Conservation (phyloP, 2,113 vertebrate species). For the Salvelinus fontinalis region DNA sequence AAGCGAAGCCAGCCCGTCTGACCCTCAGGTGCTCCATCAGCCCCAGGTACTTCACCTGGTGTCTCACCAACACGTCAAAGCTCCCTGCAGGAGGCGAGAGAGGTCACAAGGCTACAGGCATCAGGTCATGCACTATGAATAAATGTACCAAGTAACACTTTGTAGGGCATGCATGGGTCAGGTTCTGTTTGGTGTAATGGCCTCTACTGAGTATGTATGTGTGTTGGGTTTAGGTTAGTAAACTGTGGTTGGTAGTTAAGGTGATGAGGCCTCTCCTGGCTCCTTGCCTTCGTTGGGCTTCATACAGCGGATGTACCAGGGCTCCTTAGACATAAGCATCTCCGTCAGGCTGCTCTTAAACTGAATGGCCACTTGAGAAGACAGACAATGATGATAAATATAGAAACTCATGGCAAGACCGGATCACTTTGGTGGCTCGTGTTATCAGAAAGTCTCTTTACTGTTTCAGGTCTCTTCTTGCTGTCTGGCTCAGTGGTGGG, state of each 20-base stretch:
- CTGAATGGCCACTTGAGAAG: slow-evolving; percentile 88
- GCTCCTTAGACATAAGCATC: slow-evolving; percentile 92
- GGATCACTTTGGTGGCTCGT: not conserved
- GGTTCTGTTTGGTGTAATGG: not conserved
- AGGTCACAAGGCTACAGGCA: slow-evolving; percentile 38
- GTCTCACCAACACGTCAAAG: slow-evolving; percentile 87
- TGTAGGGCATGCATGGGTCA: not conserved
- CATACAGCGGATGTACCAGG: slow-evolving; percentile 93
- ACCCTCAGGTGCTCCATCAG: slow-evolving; percentile 95
- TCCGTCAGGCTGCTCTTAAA: slow-evolving; percentile 96
- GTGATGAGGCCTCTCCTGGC: slow-evolving; percentile 76
- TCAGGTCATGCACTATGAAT: slow-evolving; percentile 7
- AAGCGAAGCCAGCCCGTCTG: slow-evolving; percentile 89
- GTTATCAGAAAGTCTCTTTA: slow-evolving; percentile 61
- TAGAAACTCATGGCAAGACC: not conserved
- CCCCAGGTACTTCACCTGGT: slow-evolving; percentile 96
- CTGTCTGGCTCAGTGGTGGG: slow-evolving; percentile 77
- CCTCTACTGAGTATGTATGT: too few species aligned
- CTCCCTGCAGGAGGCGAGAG: slow-evolving; percentile 70
- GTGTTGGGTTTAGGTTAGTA: slow-evolving; percentile 64
- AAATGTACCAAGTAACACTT: slow-evolving; percentile 51
- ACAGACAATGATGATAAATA: slow-evolving; percentile 60
- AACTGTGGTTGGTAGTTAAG: slow-evolving; percentile 52
- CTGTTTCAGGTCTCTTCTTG: slow-evolving; percentile 87
- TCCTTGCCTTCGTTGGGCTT: slow-evolving; percentile 93